These are phyloP conservation scores for Phalanger gymnotis DNA, from an alignment of 2,797 vertebrate genomes.

Conservation along the genomic window DNA sequence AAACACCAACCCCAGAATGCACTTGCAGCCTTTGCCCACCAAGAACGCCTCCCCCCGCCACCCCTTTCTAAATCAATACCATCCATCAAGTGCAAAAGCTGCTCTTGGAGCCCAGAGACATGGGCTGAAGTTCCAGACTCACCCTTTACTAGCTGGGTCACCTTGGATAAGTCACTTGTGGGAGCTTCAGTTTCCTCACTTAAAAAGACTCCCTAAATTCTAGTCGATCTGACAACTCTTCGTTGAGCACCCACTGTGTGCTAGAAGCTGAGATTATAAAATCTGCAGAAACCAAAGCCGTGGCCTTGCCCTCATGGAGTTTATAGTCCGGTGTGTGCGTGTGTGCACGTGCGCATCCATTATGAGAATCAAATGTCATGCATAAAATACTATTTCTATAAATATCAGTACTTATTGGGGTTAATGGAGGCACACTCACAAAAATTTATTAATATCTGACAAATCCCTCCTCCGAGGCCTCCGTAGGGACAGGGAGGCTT, in stretches of 20 bases:
- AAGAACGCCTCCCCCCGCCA: not conserved
- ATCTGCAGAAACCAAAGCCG: constrained; percentile 16
- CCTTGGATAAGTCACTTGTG: not conserved
- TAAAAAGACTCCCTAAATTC: constrained; percentile 1
- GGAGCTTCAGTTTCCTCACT: not conserved
- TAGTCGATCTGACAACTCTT: constrained; percentile 31
- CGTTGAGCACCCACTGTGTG: constrained; percentile 23
- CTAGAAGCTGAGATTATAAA: constrained; percentile 4
- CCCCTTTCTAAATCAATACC: not conserved
- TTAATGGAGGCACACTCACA: not conserved
- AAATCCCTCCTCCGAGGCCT: not conserved
- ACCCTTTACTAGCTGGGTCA: not conserved
- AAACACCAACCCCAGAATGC: not conserved
- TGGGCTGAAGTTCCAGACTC: not conserved
- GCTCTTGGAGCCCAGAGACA: not conserved
- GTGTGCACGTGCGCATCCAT: too few relatives aligned
- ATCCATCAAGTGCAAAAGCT: not conserved
- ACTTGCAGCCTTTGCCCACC: not conserved
- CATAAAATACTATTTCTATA: constrained; percentile 1
- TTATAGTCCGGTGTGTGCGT: too few relatives aligned
- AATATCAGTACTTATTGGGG: not conserved
- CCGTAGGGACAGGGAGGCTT: not conserved
- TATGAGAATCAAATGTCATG: not conserved
- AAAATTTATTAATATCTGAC: not conserved
- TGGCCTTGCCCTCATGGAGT: not conserved